These are phyloP conservation scores for Pyrochroa serraticornis DNA, from an alignment of 2,888 invertebrate genomes.

Conservation along the genomic window DNA sequence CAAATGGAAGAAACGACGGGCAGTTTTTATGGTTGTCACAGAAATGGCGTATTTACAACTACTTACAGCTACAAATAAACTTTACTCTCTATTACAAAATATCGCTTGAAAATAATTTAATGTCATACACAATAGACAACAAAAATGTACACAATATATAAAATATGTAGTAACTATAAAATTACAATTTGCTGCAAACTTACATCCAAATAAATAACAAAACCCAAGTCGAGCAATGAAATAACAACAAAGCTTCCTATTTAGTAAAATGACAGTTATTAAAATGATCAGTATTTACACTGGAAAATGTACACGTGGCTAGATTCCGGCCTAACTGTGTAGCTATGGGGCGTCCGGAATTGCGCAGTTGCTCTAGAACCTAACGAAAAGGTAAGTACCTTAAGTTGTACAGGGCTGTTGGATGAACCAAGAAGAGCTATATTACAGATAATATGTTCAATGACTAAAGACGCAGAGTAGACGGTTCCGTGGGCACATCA, in stretches of 20 bases:
- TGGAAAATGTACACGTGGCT: slow-evolving; percentile 52
- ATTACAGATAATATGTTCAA: slow-evolving; percentile 34
- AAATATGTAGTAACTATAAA: slow-evolving; percentile 46
- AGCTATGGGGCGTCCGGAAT: slow-evolving; percentile 31
- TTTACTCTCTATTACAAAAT: slow-evolving; percentile 52
- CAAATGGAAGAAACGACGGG: too few relatives aligned
- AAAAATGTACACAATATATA: slow-evolving; percentile 53
- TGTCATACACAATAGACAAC: slow-evolving; percentile 48
- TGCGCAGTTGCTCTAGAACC: slow-evolving; percentile 9
- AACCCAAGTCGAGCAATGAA: slow-evolving; percentile 38
- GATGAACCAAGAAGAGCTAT: slow-evolving; percentile 27
- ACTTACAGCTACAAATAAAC: slow-evolving; percentile 50
- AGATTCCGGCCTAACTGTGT: slow-evolving; percentile 30
- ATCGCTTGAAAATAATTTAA: slow-evolving; percentile 55
- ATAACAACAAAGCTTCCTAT: slow-evolving; percentile 40
- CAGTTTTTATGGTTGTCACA: too few relatives aligned
- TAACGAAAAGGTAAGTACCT: slow-evolving; percentile 20
- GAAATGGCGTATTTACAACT: too few relatives aligned
- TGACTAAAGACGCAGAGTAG: slow-evolving; percentile 33
- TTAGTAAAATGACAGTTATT: slow-evolving; percentile 42
- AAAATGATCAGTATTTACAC: slow-evolving; percentile 48
- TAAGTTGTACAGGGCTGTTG: slow-evolving; percentile 17
- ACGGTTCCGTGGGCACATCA: background rate
- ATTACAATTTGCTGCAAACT: slow-evolving; percentile 42
- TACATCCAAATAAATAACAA: slow-evolving; percentile 46